Evolutionary conservation across 2,888 invertebrate species (phyloP), one percentile per base, ranked within the genome.

Genomic region (Pseudococcus viburni): DNA sequence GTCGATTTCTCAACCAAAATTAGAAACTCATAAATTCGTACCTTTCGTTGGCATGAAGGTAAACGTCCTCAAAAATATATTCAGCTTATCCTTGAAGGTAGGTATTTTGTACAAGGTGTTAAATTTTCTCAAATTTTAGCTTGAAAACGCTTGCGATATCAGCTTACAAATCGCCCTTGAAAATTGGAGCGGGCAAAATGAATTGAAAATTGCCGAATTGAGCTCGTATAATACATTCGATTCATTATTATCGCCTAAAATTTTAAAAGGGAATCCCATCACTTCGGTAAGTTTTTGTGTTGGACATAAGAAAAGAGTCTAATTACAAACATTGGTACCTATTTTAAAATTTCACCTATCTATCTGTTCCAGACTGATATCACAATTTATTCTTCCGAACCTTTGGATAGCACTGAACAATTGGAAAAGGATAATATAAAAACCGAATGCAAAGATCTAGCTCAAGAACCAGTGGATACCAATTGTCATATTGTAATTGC

Each of bases 1-100:
- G n/a, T 11, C 26, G 12, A 3, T n/a, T 19, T 12, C 4, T 19
- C 48, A 89, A 33, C 98, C 98, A 46, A 95, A 95, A 90, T 92
- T 97, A 22, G 98, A 98, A 92, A 94, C 94, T 90, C 97, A 96
- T 92, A 92, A 93, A 85, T 98, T 98, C 91, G 93, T 96, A 89
- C 96, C 98, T 1, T 95, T 96, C 91, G 93, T 94, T 90, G 94
- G 88, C n/a, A 89, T 89, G 39, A 90, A 90, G 89, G 90, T 90
- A 87, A 64, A 51, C 15, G 0, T 12, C 48, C 11, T 51, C 11
- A 19, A 64, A 6, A n/a, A 42, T 9, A 3, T 64, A 64, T 64
- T 64, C 11, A 22, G 9, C 9, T 11, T 64, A 22, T 22, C 8
- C 12, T 11, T 22, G 22, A 6, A 64, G 19, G 6, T 19, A 64